Base-by-base conservation (phyloP, 2,797 vertebrate species). In the Allobates femoralis region DNA sequence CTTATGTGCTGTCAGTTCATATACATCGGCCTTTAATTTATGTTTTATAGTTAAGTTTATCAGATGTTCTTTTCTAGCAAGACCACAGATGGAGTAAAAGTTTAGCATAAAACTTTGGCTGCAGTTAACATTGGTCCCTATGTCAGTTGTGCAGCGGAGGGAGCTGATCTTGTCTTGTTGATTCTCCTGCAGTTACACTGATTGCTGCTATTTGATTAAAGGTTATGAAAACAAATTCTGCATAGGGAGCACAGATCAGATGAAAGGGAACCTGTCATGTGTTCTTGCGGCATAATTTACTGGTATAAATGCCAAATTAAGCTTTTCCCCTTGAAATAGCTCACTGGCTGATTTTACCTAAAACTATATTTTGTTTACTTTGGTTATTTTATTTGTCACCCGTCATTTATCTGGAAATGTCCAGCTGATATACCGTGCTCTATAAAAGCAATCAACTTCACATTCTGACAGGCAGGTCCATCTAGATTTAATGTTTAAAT, bases 11-110 rank as follows among this genome's bases (percentile, higher is more conserved):
- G 80, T 87, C 74, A 78, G 32, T 83, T 83, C 21, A 46, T 66
- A 81, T 81, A 10, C 75, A 51, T 58, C 32, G 76, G 60, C 46
- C 32, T 82, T 86, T 86, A 86, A 86, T 86, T 86, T 82, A 77
- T 86, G 75, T 75, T 71, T 26, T 75, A 58, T 71, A 71, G 80
- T 78, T 82, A 55, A 78, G 28, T 41, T 83, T 77, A 69, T 83
- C 74, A 87, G 71, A 78, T 60, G 37, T 30, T 87, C 51, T n/a
- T 55, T 55, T 82, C 64, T 8, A 66, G 79, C 76, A 75, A n/a
- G 26, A 66, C 19, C 51, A 60, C 85, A 87, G 80, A 87, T 83
- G 80, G 79, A 78, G 79, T 77, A 75, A 82, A 77, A 56, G 41
- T 83, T 82, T 82, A 64, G 46, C 85, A 77, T 78, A 82, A 58